Conservation (phyloP, 1,140 invertebrate species). For the Drosophila virilis region DNA sequence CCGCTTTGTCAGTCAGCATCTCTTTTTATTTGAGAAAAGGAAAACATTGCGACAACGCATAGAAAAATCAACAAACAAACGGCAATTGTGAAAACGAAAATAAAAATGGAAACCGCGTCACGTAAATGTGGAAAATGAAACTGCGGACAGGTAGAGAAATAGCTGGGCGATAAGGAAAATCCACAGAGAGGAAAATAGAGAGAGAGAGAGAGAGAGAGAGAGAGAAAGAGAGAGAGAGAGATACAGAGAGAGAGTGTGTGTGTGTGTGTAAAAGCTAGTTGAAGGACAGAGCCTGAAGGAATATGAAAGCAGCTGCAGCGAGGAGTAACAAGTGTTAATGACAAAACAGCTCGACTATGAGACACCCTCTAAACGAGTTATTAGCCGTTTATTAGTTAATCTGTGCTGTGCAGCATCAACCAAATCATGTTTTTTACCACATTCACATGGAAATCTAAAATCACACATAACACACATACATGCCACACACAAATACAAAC, state of each 20-base stretch:
- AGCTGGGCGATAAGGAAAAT: not conserved
- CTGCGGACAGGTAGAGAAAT: slow-evolving; percentile 9
- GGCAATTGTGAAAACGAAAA: slow-evolving; percentile 52
- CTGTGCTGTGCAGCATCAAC: too few relatives aligned
- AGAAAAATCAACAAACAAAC: slow-evolving; percentile 64
- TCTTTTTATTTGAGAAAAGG: slow-evolving; percentile 14
- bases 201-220: slow-evolving; percentile 14
- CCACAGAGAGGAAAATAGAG: not conserved
- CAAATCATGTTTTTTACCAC: too few relatives aligned
- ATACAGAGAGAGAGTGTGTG: too few relatives aligned
- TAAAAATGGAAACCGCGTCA: slow-evolving; percentile 20
- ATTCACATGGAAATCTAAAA: too few relatives aligned
- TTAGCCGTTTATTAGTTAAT: not conserved
- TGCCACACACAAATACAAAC: too few relatives aligned
- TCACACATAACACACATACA: too few relatives aligned
- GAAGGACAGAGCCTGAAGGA: slow-evolving; percentile 14
- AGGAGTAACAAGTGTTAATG: not conserved
- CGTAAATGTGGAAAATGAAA: slow-evolving; percentile 27
- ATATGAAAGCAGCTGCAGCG: not conserved
- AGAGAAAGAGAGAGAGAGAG: not conserved
- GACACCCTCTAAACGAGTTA: not conserved
- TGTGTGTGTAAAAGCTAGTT: not conserved
- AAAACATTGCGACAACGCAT: slow-evolving; percentile 47
- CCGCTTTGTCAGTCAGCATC: not conserved
- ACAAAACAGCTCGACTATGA: slow-evolving; percentile 9